Evolutionary conservation across 2,888 invertebrate genomes (phyloP).

Genomic region (Lasioglossum pauxillum): DNA sequence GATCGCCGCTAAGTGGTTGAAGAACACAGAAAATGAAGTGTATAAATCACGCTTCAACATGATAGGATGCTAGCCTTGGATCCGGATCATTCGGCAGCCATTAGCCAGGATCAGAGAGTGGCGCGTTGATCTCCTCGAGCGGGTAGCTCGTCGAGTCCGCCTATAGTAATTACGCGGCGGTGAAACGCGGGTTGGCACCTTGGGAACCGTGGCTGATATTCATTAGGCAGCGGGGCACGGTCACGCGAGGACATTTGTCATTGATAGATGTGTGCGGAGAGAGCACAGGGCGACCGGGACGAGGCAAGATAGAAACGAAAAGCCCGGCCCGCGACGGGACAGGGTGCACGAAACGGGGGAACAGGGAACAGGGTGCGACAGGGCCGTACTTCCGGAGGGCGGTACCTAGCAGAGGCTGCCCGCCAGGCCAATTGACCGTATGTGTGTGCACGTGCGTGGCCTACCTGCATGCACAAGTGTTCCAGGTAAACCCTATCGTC

Average conservation of each 20-base stretch:
- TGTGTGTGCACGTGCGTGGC: conserved; percentile 66
- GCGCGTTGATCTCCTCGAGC: conserved; percentile 51
- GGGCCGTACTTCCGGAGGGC: conserved; percentile 79
- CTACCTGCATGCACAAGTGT: conserved; percentile 69
- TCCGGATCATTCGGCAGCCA: background rate
- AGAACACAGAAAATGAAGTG: background rate
- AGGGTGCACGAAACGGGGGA: conserved; percentile 12
- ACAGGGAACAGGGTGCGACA: conserved; percentile 64
- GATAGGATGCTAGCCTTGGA: background rate
- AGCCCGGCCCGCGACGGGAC: background rate
- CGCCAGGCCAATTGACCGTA: conserved; percentile 62
- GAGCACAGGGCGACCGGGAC: conserved; percentile 9
- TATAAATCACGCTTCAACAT: background rate
- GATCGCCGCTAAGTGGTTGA: background rate
- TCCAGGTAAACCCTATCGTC: conserved; percentile 73
- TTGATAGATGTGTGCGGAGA: conserved; percentile 53
- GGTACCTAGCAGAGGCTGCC: conserved; percentile 67
- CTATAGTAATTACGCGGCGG: conserved; percentile 64
- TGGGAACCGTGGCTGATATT: conserved; percentile 67
- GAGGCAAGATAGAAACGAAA: background rate
- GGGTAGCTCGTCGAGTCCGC: conserved; percentile 22
- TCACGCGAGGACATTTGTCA: conserved; percentile 72
- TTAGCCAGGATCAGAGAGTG: conserved; percentile 23
- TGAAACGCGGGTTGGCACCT: conserved; percentile 68
- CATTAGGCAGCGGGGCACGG: conserved; percentile 69